phyloP scores from a whole-genome alignment of 2,113 vertebrate species.

The Sakesphorus luctuosus region DNA sequence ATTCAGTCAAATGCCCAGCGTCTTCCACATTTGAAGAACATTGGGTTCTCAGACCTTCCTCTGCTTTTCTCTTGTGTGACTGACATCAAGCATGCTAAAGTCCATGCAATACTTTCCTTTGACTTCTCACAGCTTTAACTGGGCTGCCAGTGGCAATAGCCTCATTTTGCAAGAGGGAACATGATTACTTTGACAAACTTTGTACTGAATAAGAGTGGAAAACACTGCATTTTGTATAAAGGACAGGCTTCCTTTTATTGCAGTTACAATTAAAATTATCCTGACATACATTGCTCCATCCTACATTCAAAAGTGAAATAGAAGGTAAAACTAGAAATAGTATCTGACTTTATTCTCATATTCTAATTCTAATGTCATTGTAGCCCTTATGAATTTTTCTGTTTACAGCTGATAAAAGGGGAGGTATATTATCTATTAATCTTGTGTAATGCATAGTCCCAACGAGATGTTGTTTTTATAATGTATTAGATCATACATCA shows the following conservation, averaged over 20 bases:
- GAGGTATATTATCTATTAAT: constrained; percentile 16
- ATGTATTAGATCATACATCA: constrained; percentile 76
- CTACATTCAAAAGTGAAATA: background rate
- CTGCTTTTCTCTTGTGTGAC: background rate
- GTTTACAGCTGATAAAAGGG: background rate
- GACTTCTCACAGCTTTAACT: background rate
- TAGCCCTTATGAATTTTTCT: background rate
- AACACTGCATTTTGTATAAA: background rate
- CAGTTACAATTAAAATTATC: background rate
- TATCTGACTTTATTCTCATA: background rate
- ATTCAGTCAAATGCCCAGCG: background rate
- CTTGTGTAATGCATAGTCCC: constrained; percentile 36
- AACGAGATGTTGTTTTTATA: constrained; percentile 66
- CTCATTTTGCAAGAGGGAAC: background rate
- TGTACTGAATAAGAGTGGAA: background rate
- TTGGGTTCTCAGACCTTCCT: background rate
- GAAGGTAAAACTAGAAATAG: background rate
- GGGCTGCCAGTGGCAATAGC: background rate
- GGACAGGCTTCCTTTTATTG: background rate
- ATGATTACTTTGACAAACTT: background rate
- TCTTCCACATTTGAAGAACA: background rate
- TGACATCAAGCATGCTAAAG: background rate
- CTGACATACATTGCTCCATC: background rate
- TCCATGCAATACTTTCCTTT: background rate
- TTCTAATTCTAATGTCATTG: background rate